Evolutionary conservation across 1,140 invertebrate species (phyloP).

Genomic region (Penaeus japonicus): DNA sequence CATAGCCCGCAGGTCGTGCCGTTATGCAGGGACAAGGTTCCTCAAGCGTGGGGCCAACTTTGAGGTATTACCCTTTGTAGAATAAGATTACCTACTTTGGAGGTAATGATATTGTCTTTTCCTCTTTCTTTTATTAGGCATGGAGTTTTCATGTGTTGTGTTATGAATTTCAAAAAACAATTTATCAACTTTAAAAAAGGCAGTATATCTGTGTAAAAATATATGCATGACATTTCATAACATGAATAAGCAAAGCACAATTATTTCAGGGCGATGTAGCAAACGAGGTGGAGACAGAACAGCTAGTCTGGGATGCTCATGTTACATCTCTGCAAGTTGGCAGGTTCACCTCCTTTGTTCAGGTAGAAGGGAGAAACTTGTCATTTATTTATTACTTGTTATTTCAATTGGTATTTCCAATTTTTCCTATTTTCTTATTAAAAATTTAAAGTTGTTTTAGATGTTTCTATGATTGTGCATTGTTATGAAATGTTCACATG

Average conservation of each 20-base stretch:
- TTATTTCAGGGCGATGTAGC: constrained; percentile 86
- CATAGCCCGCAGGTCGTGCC: constrained; percentile 87
- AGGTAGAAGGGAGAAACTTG: constrained; percentile 63
- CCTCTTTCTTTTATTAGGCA: no score
- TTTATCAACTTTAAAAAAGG: background rate
- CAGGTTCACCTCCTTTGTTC: constrained; percentile 90
- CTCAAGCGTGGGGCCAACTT: constrained; percentile 94
- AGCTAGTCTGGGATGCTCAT: constrained; percentile 91
- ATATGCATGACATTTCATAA: background rate
- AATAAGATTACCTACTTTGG: background rate
- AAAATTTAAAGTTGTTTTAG: no score
- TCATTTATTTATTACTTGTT: background rate
- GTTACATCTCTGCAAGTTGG: constrained; percentile 78
- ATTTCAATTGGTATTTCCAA: no score
- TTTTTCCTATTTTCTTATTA: background rate
- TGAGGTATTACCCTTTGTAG: constrained; percentile 67
- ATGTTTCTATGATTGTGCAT: no score
- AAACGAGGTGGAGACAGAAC: constrained; percentile 99
- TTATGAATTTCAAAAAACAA: no score
- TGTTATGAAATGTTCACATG: no score
- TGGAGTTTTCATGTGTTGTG: no score
- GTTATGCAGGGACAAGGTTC: constrained; percentile 95
- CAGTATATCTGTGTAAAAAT: background rate
- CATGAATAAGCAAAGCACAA: background rate
- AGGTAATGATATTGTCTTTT: no score